These are phyloP conservation scores for Ptilonorhynchus violaceus DNA, from an alignment of 2,113 vertebrate genomes.

Conservation along the genomic window DNA sequence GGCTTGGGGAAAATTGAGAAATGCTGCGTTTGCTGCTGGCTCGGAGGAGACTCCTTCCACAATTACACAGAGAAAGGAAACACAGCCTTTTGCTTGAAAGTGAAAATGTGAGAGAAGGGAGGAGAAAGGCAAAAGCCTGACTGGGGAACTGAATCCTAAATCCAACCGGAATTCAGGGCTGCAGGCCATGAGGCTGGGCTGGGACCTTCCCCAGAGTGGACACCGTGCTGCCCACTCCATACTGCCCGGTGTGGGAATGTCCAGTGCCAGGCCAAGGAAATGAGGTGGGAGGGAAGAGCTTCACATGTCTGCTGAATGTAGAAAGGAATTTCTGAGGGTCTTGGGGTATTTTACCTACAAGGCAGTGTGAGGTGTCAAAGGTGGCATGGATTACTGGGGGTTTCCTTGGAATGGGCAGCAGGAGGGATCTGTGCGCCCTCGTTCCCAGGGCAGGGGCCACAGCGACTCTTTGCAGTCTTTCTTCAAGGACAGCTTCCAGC, in stretches of 20 bases:
- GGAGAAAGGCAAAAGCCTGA: neutral
- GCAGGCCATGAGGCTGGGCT: rapidly evolving
- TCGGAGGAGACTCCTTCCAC: neutral
- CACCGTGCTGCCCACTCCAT: neutral
- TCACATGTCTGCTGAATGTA: neutral
- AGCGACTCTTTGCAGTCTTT: neutral
- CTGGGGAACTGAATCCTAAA: neutral
- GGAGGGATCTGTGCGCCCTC: neutral
- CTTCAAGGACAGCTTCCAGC: neutral
- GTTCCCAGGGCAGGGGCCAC: neutral
- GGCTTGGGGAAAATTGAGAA: neutral
- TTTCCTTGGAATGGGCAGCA: rapidly evolving
- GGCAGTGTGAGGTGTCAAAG: neutral
- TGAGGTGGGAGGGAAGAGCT: neutral
- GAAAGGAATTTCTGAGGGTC: neutral
- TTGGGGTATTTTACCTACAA: neutral
- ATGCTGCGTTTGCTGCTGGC: neutral
- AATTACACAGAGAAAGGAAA: neutral
- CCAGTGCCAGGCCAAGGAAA: neutral
- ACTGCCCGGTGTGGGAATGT: neutral
- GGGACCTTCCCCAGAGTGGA: neutral
- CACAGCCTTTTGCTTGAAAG: neutral
- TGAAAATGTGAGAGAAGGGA: neutral
- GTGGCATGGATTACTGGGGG: neutral
- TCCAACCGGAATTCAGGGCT: neutral